phyloP scores from a whole-genome alignment of 2,113 vertebrate species.

The Rhinogobius similis region DNA sequence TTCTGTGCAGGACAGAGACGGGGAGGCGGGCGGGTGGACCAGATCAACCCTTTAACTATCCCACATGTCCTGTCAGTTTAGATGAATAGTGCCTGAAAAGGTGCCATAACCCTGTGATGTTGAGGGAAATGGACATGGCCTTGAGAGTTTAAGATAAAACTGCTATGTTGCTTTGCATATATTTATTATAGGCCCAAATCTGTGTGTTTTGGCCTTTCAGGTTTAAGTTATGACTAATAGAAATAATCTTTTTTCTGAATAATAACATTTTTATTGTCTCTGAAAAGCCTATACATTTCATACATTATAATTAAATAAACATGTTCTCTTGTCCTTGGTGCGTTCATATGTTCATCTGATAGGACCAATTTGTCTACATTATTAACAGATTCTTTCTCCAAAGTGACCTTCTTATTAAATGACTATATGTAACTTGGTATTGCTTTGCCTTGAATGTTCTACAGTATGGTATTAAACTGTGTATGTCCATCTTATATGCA shows the following conservation, averaged over 20 bases:
- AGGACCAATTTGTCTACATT: too few species aligned
- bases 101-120: not conserved
- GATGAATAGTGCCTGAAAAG: not conserved
- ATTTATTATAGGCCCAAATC: not conserved
- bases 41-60: constrained; percentile 30
- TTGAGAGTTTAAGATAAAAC: too few species aligned
- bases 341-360: too few species aligned
- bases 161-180: not conserved
- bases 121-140: too few species aligned
- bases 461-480: too few species aligned
- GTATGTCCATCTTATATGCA: too few species aligned
- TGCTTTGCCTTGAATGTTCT: too few species aligned
- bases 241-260: not conserved
- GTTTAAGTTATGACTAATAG: not conserved
- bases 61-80: not conserved
- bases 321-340: too few species aligned
- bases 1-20: constrained; percentile 28
- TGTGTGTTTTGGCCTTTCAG: too few species aligned
- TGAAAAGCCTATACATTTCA: not conserved
- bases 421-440: too few species aligned
- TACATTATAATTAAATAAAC: not conserved
- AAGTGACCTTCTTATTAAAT: too few species aligned
- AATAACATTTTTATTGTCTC: not conserved
- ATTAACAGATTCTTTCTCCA: too few species aligned
- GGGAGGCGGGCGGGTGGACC: constrained; percentile 29